Base-by-base conservation (phyloP, 2,888 invertebrate species). In the Poecilus cupreus region DNA sequence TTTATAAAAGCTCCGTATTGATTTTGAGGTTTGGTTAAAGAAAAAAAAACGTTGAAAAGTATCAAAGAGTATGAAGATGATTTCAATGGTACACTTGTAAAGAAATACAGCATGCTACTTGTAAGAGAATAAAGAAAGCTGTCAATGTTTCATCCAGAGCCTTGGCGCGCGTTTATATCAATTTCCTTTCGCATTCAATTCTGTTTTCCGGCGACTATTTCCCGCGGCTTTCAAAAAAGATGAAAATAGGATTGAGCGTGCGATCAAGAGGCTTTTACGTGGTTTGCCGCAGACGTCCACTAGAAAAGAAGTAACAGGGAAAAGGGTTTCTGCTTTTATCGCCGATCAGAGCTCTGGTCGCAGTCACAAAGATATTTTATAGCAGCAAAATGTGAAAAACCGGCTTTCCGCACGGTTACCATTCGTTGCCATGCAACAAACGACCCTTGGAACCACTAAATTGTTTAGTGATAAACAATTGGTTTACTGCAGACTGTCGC, bases 101-200 rank as follows among this genome's bases (percentile, higher is more conserved):
- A 32, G 43, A 60, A 60, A 22, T 11, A 22, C 18, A 57, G 13
- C n/a, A 22, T 11, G 26, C 2, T 24, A 26, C 22, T 57, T 57
- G 57, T 57, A 57, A 60, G 24, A 60, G 13, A 43, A 2, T n/a
- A 43, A 43, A 43, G 43, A 60, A 60, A 60, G n/a, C 26, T 60
- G 60, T 26, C 60, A 26, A 26, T 60, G 60, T 13, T 16, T 10
- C 54, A n/a, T 43, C 43, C 10, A n/a, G 10, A 22, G 22, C 5
- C 49, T 60, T 13, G 60, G 26, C 24, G 2, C 26, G 43, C 60
- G 54, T 60, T 60, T 60, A 26, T 60, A 60, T 60, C 60, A 60
- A 72, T 72, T 72, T 72, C 72, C 72, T n/a, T 60, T 11, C 70
- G 43, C 22, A 70, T 70, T 70, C 43, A 18, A 72, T 74, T 74